Base-by-base conservation (phyloP, 2,797 vertebrate species). In the Poeciliopsis turneri region DNA sequence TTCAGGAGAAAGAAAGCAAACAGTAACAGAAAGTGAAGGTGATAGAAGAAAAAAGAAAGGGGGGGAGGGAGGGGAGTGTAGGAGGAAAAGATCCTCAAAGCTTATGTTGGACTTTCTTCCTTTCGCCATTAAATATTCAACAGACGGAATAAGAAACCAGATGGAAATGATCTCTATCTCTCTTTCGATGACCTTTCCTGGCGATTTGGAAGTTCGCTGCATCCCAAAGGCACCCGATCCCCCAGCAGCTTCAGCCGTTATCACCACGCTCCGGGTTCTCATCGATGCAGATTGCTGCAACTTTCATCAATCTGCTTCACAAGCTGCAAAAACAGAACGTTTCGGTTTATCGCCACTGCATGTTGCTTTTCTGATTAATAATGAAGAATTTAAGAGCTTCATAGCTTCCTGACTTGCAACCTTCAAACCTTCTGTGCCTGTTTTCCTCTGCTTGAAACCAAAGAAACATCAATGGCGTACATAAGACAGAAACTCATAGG, bases 91-190 rank as follows among this genome's bases (percentile, higher is more conserved):
- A 83, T 77, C 84, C 75, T 84, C 59, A 80, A 78, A 87, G 84
- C 81, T 74, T 30, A 8, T 36, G 45, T 59, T 81, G 61, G 87
- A 88, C 83, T 88, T 68, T 79, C 57, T 77, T 82, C 47, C 57
- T 49, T 41, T 72, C 55, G 1, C 72, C 76, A 92, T 93, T 91
- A 93, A 93, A 92, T 88, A 93, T 93, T 93, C 72, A 93, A 75
- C 71, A 82, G 76, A 74, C 8, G 57, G 86, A 92, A 93, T 84
- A 84, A 88, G 87, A 92, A 85, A 85, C 73, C 83, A 75, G 75
- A 75, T 86, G 82, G 83, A 90, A 86, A 81, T 77, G 78, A 90
- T 88, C 76, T 78, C 74, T 75, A 75, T 64, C 68, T 70, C 68
- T 70, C 41, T 51, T 70, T 85, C 66, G 66, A 74, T 87, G 88